Percentiles rank a stretch among this genome's conserved stretches.
Evolutionary conservation across 2,113 vertebrate species (phyloP).

Genomic region (Rhineura floridana): DNA sequence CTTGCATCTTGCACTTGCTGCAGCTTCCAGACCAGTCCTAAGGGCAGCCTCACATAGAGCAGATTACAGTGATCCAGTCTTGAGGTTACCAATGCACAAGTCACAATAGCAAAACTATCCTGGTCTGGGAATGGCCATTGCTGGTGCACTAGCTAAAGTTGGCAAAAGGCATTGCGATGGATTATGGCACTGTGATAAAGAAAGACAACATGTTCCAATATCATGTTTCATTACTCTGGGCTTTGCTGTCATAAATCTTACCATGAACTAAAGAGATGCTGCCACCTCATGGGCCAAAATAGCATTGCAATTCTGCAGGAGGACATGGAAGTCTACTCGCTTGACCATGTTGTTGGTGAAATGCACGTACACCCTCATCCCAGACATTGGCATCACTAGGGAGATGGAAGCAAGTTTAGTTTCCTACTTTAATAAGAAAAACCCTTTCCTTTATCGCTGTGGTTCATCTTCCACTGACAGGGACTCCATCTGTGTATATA

Average conservation of each 20-base stretch:
- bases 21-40: too few species aligned
- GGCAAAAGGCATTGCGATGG: too few species aligned
- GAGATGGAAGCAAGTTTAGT: not conserved
- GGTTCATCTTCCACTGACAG: not conserved
- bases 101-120: too few species aligned
- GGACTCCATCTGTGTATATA: not conserved
- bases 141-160: too few species aligned
- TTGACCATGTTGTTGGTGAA: not conserved
- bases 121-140: too few species aligned
- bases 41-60: too few species aligned
- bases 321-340: not conserved
- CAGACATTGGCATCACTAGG: not conserved
- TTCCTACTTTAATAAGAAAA: not conserved
- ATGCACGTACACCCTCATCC: not conserved
- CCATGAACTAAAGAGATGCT: not conserved
- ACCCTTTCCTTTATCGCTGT: not conserved
- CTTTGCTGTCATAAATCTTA: not conserved
- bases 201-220: too few species aligned
- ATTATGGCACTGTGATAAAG: not conserved
- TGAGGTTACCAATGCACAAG: too few species aligned
- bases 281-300: not conserved
- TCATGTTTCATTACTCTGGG: not conserved
- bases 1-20: too few species aligned
- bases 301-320: not conserved
- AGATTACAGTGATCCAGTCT: too few species aligned